These are phyloP conservation scores for Drosophila mettleri DNA, from an alignment of 2,888 invertebrate species.

Conservation along the genomic window DNA sequence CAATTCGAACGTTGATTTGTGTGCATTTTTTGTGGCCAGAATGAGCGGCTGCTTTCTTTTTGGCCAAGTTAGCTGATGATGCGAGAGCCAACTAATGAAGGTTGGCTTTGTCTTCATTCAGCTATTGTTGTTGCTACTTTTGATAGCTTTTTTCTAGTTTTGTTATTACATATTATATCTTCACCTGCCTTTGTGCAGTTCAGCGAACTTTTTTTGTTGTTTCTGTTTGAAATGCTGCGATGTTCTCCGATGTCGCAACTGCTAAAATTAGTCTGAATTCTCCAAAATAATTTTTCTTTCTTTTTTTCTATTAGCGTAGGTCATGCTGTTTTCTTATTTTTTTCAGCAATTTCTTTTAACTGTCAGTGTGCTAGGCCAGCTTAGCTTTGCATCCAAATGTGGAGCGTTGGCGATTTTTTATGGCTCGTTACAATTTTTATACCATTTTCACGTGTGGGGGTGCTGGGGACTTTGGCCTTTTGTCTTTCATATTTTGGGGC, in stretches of 20 bases:
- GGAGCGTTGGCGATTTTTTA: constrained; percentile 37
- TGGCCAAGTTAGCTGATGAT: constrained; percentile 60
- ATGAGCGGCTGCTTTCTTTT: constrained; percentile 69
- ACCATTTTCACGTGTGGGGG: constrained; percentile 48
- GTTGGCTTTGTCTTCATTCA: constrained; percentile 65
- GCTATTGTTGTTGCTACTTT: constrained; percentile 20
- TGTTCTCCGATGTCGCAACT: constrained; percentile 74
- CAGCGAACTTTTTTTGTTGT: constrained; percentile 75
- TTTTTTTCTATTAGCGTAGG: constrained; percentile 73
- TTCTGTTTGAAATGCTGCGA: constrained; percentile 34
- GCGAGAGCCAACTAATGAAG: constrained; percentile 67
- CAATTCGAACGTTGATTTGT: constrained; percentile 74
- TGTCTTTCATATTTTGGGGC: constrained; percentile 30
- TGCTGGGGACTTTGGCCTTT: constrained; percentile 29
- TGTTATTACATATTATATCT: constrained; percentile 60
- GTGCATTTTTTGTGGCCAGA: constrained; percentile 69
- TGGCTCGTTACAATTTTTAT: constrained; percentile 19
- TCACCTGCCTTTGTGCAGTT: constrained; percentile 69
- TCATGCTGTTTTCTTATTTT: constrained; percentile 65
- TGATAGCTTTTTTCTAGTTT: constrained; percentile 16
- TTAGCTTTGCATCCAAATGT: constrained; percentile 40
- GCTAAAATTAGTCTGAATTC: constrained; percentile 74
- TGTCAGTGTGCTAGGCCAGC: constrained; percentile 18
- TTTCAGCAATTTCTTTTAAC: constrained; percentile 42
- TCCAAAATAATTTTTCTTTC: constrained; percentile 24